Conservation (phyloP, 2,888 invertebrate genomes). For the Aspidiotus rigidus region DNA sequence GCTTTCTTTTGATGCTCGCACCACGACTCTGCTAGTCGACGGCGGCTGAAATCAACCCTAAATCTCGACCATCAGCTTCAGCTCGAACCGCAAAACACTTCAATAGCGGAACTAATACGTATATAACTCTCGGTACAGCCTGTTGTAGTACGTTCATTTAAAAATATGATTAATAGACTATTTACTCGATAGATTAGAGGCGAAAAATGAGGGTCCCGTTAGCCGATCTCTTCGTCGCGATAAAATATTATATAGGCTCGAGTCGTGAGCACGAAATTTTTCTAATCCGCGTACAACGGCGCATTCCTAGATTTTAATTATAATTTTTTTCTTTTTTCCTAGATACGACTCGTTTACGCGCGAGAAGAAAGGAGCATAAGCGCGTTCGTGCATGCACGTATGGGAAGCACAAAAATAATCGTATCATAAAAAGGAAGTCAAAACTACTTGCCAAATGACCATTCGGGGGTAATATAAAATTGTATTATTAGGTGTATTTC, state of each 20-base stretch:
- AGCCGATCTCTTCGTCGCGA: not conserved
- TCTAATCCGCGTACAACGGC: not conserved
- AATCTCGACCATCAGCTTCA: not conserved
- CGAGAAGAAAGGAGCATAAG: not conserved
- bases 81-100: conserved; percentile 1
- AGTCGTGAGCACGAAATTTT: not conserved
- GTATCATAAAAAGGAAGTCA: not conserved
- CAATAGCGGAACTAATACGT: not conserved
- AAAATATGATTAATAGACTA: conserved; percentile 2
- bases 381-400: not conserved
- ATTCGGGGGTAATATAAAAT: conserved; percentile 2
- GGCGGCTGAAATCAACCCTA: not conserved
- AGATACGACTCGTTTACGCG: too few relatives aligned
- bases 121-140: not conserved
- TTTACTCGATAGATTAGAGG: not conserved
- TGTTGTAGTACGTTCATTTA: not conserved
- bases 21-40: too few relatives aligned
- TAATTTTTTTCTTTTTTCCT: not conserved
- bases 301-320: not conserved
- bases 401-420: not conserved
- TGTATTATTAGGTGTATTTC: not conserved
- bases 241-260: not conserved
- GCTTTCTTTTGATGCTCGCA: too few relatives aligned
- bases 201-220: not conserved
- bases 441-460: conserved; percentile 2